phyloP scores from a whole-genome alignment of 2,797 vertebrate genomes.

The Sphaeramia orbicularis region DNA sequence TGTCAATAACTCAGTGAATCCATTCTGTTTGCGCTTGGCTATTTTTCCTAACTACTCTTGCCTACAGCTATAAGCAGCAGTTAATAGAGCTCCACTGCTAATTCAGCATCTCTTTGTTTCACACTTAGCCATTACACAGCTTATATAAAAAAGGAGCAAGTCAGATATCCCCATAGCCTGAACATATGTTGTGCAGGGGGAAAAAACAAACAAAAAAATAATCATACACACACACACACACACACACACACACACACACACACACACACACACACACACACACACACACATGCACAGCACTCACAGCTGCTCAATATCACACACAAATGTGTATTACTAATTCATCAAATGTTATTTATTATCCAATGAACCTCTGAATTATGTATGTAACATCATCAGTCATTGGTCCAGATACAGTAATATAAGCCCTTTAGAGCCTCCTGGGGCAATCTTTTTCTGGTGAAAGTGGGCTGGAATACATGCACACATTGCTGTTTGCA shows the following conservation, averaged over 20 bases:
- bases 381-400: slow-evolving; percentile 76
- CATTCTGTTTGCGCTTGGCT: neutral
- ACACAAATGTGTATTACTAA: slow-evolving; percentile 65
- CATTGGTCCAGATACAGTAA: slow-evolving; percentile 64
- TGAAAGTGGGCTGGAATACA: slow-evolving; percentile 17
- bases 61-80: neutral
- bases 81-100: slow-evolving; percentile 30
- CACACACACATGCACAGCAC: slow-evolving; percentile 5
- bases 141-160: slow-evolving; percentile 3
- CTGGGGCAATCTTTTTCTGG: slow-evolving; percentile 39
- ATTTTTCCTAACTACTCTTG: slow-evolving; percentile 11
- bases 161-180: slow-evolving; percentile 11
- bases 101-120: slow-evolving; percentile 42
- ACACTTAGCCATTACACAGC: slow-evolving; percentile 5
- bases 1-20: slow-evolving; percentile 38
- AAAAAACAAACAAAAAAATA: neutral
- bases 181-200: slow-evolving; percentile 11
- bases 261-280: slow-evolving; percentile 4
- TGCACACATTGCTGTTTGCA: neutral
- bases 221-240: neutral
- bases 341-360: slow-evolving; percentile 78
- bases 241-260: slow-evolving; percentile 43
- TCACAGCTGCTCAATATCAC: slow-evolving; percentile 52
- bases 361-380: slow-evolving; percentile 71
- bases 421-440: slow-evolving; percentile 55